phyloP scores from a whole-genome alignment of 2,797 vertebrate genomes.

The Valencia hispanica region DNA sequence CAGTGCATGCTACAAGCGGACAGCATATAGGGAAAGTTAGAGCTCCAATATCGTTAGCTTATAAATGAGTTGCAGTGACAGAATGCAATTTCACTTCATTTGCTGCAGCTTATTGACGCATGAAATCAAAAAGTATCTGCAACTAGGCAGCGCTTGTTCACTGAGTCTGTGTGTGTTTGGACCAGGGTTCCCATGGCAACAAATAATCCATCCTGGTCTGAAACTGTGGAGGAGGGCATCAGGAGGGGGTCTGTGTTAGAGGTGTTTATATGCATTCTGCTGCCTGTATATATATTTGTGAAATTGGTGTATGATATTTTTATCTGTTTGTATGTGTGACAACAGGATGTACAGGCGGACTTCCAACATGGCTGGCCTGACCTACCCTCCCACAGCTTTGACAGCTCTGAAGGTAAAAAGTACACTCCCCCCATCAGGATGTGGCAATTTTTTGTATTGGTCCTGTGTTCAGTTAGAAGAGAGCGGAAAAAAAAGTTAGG shows the following conservation, averaged over 20 bases:
- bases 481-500: neutral
- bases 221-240: slow-evolving; percentile 49
- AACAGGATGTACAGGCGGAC: slow-evolving; percentile 96
- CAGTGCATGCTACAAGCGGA: slow-evolving; percentile 19
- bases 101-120: slow-evolving; percentile 60
- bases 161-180: slow-evolving; percentile 37
- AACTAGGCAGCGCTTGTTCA: neutral
- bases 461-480: neutral
- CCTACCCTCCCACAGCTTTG: slow-evolving; percentile 91
- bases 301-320: slow-evolving; percentile 28
- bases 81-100: slow-evolving; percentile 50
- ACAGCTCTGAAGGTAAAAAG: slow-evolving; percentile 89
- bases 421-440: slow-evolving; percentile 11
- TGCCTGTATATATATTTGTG: slow-evolving; percentile 17
- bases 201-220: slow-evolving; percentile 45
- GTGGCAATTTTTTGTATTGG: neutral
- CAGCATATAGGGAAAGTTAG: slow-evolving; percentile 16
- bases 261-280: slow-evolving; percentile 31
- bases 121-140: slow-evolving; percentile 61
- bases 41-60: slow-evolving; percentile 43
- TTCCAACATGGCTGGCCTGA: slow-evolving; percentile 93
- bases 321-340: slow-evolving; percentile 12
- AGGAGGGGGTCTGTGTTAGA: slow-evolving; percentile 31
- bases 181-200: slow-evolving; percentile 49
- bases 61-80: slow-evolving; percentile 33